Percentiles rank a stretch among this genome's conserved stretches.
Evolutionary conservation across 2,797 vertebrate genomes (phyloP).

Genomic region (Sebastes trivittatus): DNA sequence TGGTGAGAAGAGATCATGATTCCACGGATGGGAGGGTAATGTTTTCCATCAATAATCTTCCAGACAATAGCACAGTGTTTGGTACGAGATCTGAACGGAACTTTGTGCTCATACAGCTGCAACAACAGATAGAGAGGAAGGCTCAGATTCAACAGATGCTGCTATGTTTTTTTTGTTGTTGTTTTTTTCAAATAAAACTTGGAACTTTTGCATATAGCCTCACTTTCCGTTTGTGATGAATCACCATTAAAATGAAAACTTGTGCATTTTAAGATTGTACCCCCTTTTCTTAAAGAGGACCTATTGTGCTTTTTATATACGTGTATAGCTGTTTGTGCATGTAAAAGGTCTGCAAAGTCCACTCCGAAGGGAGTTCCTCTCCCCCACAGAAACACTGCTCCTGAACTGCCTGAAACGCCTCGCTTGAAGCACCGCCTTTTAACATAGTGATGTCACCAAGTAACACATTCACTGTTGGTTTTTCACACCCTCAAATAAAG

Average conservation of each 20-base stretch:
- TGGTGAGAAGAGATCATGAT: neutral
- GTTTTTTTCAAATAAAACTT: neutral
- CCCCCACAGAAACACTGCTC: too few relatives aligned
- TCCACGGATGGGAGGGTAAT: neutral
- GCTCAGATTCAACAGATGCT: neutral
- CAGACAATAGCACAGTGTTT: slow-evolving; percentile 5
- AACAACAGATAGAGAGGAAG: slow-evolving; percentile 6
- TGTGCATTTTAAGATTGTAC: neutral
- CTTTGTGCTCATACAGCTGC: neutral
- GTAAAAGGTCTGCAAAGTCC: too few relatives aligned
- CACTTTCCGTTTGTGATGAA: neutral
- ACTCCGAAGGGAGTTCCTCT: too few relatives aligned
- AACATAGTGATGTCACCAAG: too few relatives aligned
- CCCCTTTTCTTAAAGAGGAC: neutral
- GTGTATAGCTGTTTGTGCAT: too few relatives aligned
- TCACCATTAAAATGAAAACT: neutral
- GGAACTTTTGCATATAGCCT: neutral
- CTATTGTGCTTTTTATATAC: neutral
- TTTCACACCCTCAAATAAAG: too few relatives aligned
- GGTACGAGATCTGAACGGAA: neutral
- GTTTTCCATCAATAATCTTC: slow-evolving; percentile 3
- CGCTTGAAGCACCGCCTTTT: too few relatives aligned
- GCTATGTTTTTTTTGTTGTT: neutral
- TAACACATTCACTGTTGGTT: too few relatives aligned
- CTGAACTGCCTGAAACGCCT: too few relatives aligned